Base-by-base conservation (phyloP, 2,888 invertebrate species). In the Pelosia muscerda region DNA sequence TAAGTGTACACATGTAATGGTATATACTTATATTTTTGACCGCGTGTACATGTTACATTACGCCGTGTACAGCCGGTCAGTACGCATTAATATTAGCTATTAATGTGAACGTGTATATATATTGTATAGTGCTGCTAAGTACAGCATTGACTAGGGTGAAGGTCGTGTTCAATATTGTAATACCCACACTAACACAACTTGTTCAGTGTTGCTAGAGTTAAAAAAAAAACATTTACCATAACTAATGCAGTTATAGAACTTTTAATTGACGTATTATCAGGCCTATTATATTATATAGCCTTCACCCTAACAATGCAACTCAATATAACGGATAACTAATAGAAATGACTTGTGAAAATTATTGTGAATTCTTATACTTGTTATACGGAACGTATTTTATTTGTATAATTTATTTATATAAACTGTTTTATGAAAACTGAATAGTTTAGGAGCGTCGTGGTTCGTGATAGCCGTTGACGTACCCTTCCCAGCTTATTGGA, bases 91-190 rank as follows among this genome's bases (percentile, higher is more conserved):
- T 68, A 26, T 56, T 75, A 76, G 49, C 55, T 62, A 42, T 67
- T 65, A 64, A 71, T 38, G n/a, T 59, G 49, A 34, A 60, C 57
- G 64, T 75, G 69, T 76, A 77, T 71, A 75, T 66, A 64, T 25
- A 31, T 58, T 31, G 23, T 49, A 64, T 55, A 63, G 42, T 49
- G 60, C 53, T 68, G 55, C 22, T 60, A 66, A 49, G 54, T 38
- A 64, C 54, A 23, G 69, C 68, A 23, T 61, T 64, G 67, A 42
- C 62, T 67, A 63, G 67, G 65, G 67, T 71, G 71, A 71, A 65
- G 65, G 62, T 23, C 26, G 23, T 25, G 13, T 34, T 31, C 3
- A 57, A 53, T 64, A 38, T 55, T 53, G 54, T 22, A 8, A 25
- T 63, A 53, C 10, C 26, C 56, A 59, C 54, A 53, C 28, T 54